Evolutionary conservation across 2,888 invertebrate genomes (phyloP).

Genomic region (Aspidiotus rigidus): DNA sequence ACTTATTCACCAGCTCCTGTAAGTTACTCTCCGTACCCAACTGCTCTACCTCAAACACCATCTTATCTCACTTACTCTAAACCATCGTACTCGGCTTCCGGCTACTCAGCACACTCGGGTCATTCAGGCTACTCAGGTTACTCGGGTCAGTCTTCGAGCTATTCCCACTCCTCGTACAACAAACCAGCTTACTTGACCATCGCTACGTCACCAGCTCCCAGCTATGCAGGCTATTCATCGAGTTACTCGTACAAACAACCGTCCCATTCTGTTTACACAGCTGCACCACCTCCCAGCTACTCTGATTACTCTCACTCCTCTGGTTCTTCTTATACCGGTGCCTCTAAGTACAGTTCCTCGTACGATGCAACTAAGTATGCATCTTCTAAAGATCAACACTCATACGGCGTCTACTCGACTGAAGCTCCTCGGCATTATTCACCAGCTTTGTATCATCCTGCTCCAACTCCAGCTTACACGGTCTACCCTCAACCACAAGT

Average conservation of each 20-base stretch:
- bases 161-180: background rate
- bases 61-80: background rate
- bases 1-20: constrained; percentile 22
- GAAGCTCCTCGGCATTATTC: constrained; percentile 22
- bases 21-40: constrained; percentile 23
- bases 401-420: constrained; percentile 29
- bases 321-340: constrained; percentile 17
- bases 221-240: constrained; percentile 22
- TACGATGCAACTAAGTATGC: constrained; percentile 32
- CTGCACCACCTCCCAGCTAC: constrained; percentile 18
- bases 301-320: constrained; percentile 14
- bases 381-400: constrained; percentile 23
- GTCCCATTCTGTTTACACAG: constrained; percentile 9
- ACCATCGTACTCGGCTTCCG: background rate
- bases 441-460: constrained; percentile 21
- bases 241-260: background rate
- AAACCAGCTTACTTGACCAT: background rate
- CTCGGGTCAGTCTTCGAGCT: background rate
- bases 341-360: constrained; percentile 29
- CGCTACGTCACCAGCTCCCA: constrained; percentile 15
- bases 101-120: constrained; percentile 12
- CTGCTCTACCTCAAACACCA: constrained; percentile 16
- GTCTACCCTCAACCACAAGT: constrained; percentile 15
- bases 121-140: background rate
- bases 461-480: constrained; percentile 1